phyloP scores from a whole-genome alignment of 2,888 invertebrate genomes.

The Rhogogaster chlorosoma region DNA sequence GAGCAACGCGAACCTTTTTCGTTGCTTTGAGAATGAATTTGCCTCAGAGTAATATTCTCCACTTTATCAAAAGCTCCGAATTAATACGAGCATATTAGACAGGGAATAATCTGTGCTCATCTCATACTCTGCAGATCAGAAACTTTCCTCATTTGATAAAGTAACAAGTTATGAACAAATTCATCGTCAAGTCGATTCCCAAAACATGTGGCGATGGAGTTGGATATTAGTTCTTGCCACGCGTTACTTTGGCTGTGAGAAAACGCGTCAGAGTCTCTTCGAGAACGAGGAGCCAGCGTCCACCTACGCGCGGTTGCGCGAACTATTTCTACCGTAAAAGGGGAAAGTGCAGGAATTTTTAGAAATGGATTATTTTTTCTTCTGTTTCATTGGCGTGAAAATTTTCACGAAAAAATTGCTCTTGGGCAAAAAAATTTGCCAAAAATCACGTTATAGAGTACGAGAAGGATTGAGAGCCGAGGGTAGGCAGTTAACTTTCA shows the following conservation, averaged over 20 bases:
- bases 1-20: not conserved
- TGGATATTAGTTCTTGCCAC: not conserved
- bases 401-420: not conserved
- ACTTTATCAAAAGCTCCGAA: not conserved
- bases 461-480: not conserved
- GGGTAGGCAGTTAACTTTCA: conserved; percentile 16
- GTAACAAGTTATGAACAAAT: not conserved
- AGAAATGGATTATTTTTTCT: not conserved
- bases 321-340: not conserved
- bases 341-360: not conserved
- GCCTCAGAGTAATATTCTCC: not conserved
- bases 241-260: not conserved
- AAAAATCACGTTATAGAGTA: not conserved
- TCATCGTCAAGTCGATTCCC: not conserved
- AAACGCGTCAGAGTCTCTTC: not conserved
- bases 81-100: no score
- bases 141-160: not conserved
- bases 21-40: not conserved
- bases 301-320: not conserved
- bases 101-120: not conserved
- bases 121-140: not conserved
- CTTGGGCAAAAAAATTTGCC: not conserved
- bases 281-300: not conserved
- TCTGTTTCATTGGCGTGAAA: not conserved
- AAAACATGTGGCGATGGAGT: not conserved